Evolutionary conservation across 92 coral and sea anemone genomes (phyloP), one percentile per base, ranked within the genome.

Genomic region (Anthopleura xanthogrammica): DNA sequence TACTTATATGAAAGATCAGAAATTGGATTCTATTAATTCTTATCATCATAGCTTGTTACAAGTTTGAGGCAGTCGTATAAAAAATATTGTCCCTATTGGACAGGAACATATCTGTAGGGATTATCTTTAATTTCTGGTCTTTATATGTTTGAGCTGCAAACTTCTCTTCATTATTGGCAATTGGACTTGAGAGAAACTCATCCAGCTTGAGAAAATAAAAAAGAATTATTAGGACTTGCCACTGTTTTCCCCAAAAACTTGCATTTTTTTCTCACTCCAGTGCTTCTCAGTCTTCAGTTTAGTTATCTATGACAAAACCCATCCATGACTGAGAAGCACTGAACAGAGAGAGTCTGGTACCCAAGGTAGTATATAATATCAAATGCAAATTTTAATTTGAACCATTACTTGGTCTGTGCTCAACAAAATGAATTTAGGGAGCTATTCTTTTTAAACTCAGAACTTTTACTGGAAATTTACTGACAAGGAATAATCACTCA

Each of bases 141-240:
- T 89, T 93, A 86, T 85, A 87, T 41, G 85, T 42, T 84, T 74
- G 65, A 7, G 97, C 97, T 48, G 91, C 75, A 65, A 91, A 89
- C 60, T 88, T 90, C 52, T 91, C 86, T 76, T 86, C 80, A 70
- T 85, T 87, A 66, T 93, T 91, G 72, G 91, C 97, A 39, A 89
- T 70, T 13, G 97, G 94, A 66, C 94, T 91, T 60, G 82, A 84
- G 12, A 93, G 89, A 76, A 83, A 93, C 52, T 91, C 94, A 60
- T 93, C 94, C 54, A 93, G 58, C 97, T 93, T 77, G 20, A 90
- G 55, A 41, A 64, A 65, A 58, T 13, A 20, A 79, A 20, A 55
- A 79, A 12, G 9, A 72, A 72, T 72, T 16, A 42, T 50, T 55
- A 72, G 12, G 43, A 52, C 68, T 8, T 14, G 19, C 5, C 17